Conservation (phyloP, 2,797 vertebrate genomes). For the Cryptoprocta ferox region DNA sequence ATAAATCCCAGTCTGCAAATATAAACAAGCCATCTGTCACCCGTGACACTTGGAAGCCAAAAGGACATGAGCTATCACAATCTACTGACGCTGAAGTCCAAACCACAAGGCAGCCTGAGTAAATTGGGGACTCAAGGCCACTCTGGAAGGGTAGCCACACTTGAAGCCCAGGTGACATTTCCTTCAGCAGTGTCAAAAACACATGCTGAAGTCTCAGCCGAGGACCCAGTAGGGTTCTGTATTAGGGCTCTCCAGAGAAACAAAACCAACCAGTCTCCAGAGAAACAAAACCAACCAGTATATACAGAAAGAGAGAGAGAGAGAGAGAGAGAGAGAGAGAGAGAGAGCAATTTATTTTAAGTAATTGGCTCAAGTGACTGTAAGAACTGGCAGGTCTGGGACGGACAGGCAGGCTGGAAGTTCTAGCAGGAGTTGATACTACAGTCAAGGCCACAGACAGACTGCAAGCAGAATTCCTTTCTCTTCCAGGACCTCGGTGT, state of each 20-base stretch:
- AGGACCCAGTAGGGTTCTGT: background rate
- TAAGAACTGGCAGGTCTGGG: background rate
- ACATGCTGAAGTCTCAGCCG: background rate
- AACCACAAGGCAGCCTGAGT: background rate
- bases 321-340: background rate
- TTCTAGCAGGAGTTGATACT: background rate
- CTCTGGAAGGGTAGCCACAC: background rate
- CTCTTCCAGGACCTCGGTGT: background rate
- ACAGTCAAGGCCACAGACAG: background rate
- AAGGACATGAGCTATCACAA: background rate
- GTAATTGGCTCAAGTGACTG: background rate
- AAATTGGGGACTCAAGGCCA: background rate
- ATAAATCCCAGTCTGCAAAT: background rate
- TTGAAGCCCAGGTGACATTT: background rate
- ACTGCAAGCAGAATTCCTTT: background rate
- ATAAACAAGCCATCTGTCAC: background rate
- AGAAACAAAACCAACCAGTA: background rate
- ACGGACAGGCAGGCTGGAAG: background rate
- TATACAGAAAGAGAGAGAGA: too few species aligned
- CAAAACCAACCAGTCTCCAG: background rate
- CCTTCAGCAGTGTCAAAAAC: background rate
- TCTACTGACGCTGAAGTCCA: background rate
- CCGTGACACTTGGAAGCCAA: background rate
- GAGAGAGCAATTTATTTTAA: background rate
- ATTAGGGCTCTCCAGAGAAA: background rate